Percentiles rank a stretch among this genome's conserved stretches.
These are phyloP conservation scores for Agrochola litura DNA, from an alignment of 2,888 invertebrate genomes.

Conservation along the genomic window DNA sequence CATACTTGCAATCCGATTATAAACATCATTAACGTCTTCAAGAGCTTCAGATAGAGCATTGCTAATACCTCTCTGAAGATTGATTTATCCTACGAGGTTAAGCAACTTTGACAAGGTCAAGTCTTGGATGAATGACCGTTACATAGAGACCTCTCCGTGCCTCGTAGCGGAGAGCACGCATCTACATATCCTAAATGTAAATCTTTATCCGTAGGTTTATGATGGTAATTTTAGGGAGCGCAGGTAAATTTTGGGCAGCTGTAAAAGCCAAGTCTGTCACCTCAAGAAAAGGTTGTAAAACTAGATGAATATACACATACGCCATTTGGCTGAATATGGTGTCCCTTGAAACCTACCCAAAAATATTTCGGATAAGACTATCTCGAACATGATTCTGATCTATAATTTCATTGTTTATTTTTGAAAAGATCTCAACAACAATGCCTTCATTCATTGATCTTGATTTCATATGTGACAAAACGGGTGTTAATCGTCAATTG, in stretches of 20 bases:
- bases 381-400: not conserved
- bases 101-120: not conserved
- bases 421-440: not conserved
- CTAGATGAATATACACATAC: not conserved
- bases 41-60: not conserved
- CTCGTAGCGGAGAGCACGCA: not conserved
- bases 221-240: not conserved
- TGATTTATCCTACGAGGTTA: slow-evolving; percentile 5
- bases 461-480: not conserved
- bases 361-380: not conserved
- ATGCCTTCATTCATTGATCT: not conserved
- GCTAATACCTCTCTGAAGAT: slow-evolving; percentile 9
- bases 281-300: not conserved
- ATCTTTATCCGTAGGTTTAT: slow-evolving; percentile 9
- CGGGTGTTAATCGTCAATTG: slow-evolving; percentile 34
- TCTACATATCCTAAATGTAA: not conserved
- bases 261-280: not conserved
- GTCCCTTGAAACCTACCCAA: too few relatives aligned
- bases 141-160: not conserved
- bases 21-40: not conserved
- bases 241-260: not conserved
- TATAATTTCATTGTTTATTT: not conserved
- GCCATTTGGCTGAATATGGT: not conserved
- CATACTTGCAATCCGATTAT: not conserved
- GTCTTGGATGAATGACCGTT: slow-evolving; percentile 2